Base-by-base conservation (phyloP, 2,113 vertebrate species). In the Mesembrinibis cayennensis region DNA sequence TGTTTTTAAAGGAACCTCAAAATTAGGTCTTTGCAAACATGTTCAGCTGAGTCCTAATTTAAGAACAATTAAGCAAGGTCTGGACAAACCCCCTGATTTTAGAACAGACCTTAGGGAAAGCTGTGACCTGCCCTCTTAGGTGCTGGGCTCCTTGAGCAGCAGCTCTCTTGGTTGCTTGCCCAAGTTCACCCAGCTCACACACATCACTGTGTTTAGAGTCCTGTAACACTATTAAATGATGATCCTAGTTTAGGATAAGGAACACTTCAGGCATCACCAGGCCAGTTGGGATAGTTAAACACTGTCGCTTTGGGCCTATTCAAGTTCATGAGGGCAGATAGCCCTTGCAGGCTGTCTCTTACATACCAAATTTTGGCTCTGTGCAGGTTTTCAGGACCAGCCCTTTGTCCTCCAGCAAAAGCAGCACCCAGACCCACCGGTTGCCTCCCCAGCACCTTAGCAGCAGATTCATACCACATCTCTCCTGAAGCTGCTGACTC, bases 341-440 rank as follows among this genome's bases (percentile, higher is more conserved):
- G 25, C 74, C 34, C 18, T 13, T 13, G 9, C 36, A 69, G 76
- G 23, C 16, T 44, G 23, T 45, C 59, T 40, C 23, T 42, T 7
- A 4, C 8, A 1, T 1, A 9, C 11, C 50, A 23, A 7, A 13
- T 7, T 13, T 26, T 17, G 49, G 16, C 21, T 44, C 36, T 27
- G 29, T 25, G 14, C 34, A 70, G 77, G 16, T 72, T 55, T 63
- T 23, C 47, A 85, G 63, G 26, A 55, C 30, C 47, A 79, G 30
- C 13, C 18, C 59, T 55, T 94, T 81, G n/a, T 50, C 27, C 44
- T 29, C 20, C 12, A 76, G 45, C 44, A 86, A 40, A 74, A 70
- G 1, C 38, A 84, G 38, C 49, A 36, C 29, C 26, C 72, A 83
- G 17, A 6, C 3, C 63, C 49, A 26, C 7, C 2, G 0, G 4